Percentiles rank a stretch among this genome's conserved stretches.
These are phyloP conservation scores for Prochilodus magdalenae DNA, from an alignment of 2,113 vertebrate species.

Conservation along the genomic window DNA sequence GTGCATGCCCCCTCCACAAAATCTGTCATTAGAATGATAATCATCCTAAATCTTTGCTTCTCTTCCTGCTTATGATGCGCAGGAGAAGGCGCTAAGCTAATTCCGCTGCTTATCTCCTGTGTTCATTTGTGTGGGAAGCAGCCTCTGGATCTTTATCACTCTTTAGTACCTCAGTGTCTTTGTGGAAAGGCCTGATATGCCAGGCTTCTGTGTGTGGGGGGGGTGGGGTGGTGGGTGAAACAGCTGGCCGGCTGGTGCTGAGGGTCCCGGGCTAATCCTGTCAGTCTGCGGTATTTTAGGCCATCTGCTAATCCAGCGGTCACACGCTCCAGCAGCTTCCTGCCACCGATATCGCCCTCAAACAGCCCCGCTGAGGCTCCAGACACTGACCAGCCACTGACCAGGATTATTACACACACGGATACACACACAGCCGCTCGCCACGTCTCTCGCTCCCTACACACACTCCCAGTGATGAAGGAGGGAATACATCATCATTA, in stretches of 20 bases:
- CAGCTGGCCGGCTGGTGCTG: constrained; percentile 34
- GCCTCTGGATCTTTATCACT: constrained; percentile 46
- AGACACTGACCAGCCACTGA: constrained; percentile 21
- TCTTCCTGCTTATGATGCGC: constrained; percentile 27
- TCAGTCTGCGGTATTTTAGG: constrained; percentile 49
- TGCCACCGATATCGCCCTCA: constrained; percentile 17
- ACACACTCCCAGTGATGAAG: not conserved
- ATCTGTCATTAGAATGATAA: constrained; percentile 49
- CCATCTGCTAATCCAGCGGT: constrained; percentile 45
- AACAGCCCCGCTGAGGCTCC: constrained; percentile 9
- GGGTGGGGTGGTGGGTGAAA: too few relatives aligned
- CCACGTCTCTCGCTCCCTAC: not conserved
- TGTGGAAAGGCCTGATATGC: constrained; percentile 38
- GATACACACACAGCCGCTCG: constrained; percentile 8
- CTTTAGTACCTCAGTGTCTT: constrained; percentile 36
- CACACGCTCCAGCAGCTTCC: not conserved
- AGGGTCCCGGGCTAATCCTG: constrained; percentile 47
- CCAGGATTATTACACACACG: constrained; percentile 40
- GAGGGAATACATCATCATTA: not conserved
- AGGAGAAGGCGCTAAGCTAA: constrained; percentile 43
- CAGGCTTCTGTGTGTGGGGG: not conserved
- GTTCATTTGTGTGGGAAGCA: constrained; percentile 41
- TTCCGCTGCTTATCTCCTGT: constrained; percentile 49
- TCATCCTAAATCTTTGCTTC: constrained; percentile 26
- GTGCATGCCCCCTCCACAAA: constrained; percentile 38